These are phyloP conservation scores for Mastigias papua DNA, from an alignment of 30 jellyfish, hydroid and myxozoan genomes.

Conservation along the genomic window DNA sequence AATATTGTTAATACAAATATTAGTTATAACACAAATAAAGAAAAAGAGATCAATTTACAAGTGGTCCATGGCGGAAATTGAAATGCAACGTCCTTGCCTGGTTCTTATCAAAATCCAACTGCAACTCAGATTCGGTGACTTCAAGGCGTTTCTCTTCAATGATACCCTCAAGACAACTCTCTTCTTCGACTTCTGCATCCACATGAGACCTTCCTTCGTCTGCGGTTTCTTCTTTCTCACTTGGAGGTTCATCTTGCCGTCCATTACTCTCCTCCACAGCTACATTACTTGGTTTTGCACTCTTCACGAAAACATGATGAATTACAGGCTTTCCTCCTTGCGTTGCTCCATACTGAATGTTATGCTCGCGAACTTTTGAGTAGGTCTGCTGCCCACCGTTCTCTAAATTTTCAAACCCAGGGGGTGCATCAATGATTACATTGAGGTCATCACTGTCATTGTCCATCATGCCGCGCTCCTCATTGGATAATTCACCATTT, in stretches of 20 bases:
- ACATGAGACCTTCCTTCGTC: neutral
- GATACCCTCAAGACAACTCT: constrained; percentile 13
- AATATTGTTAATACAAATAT: neutral
- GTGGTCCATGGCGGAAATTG: neutral
- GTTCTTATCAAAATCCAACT: neutral
- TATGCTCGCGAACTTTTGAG: constrained; percentile 43
- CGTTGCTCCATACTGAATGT: constrained; percentile 68
- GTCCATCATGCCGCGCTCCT: constrained; percentile 10
- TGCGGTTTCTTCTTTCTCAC: neutral
- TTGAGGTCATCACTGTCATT: constrained; percentile 18
- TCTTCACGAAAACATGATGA: constrained; percentile 33
- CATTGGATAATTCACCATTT: neutral
- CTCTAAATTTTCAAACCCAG: constrained; percentile 23
- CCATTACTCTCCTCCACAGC: neutral
- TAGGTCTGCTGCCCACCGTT: constrained; percentile 41
- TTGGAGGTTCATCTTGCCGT: neutral
- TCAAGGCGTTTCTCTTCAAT: constrained; percentile 6
- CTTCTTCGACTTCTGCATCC: neutral
- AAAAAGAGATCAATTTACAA: too few species aligned
- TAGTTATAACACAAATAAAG: neutral
- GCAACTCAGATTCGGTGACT: neutral
- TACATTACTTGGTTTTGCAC: neutral
- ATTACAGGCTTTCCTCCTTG: constrained; percentile 54
- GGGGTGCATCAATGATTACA: constrained; percentile 56
- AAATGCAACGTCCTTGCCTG: constrained; percentile 7